Percentiles rank a stretch among this genome's conserved stretches.
phyloP scores from a whole-genome alignment of 2,797 vertebrate genomes.

The Echiichthys vipera region DNA sequence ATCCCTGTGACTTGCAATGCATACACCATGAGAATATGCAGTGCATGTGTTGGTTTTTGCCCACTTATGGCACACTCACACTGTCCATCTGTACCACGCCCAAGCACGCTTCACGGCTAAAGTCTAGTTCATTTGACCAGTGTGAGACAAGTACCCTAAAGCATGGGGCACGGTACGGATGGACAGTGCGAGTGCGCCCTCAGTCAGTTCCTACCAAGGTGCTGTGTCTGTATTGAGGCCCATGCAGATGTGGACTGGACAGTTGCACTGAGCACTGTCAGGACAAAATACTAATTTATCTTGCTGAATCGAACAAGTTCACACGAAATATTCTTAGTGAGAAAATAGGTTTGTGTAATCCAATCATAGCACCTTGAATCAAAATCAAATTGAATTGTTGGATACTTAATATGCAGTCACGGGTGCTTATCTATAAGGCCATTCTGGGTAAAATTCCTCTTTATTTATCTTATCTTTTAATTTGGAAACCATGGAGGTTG shows the following conservation, averaged over 20 bases:
- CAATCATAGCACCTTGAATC: background rate
- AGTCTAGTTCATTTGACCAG: too few species aligned
- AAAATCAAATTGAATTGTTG: background rate
- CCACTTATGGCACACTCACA: too few species aligned
- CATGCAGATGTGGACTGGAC: background rate
- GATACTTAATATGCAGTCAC: too few species aligned
- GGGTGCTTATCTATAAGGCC: too few species aligned
- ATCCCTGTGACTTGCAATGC: background rate
- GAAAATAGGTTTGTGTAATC: background rate
- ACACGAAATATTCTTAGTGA: background rate
- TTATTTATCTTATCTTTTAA: too few species aligned
- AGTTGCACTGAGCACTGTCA: background rate
- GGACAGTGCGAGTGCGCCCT: too few species aligned
- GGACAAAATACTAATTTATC: background rate
- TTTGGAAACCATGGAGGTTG: too few species aligned
- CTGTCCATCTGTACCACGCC: too few species aligned
- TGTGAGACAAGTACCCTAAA: too few species aligned
- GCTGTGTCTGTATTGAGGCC: background rate
- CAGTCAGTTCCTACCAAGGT: background rate
- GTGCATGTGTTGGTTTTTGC: background rate
- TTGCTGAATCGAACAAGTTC: background rate
- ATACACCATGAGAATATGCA: background rate
- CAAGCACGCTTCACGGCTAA: too few species aligned
- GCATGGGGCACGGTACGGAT: too few species aligned
- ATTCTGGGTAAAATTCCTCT: too few species aligned